These are phyloP conservation scores for Drosophila peninsularis DNA, from an alignment of 2,888 invertebrate genomes.

Conservation along the genomic window DNA sequence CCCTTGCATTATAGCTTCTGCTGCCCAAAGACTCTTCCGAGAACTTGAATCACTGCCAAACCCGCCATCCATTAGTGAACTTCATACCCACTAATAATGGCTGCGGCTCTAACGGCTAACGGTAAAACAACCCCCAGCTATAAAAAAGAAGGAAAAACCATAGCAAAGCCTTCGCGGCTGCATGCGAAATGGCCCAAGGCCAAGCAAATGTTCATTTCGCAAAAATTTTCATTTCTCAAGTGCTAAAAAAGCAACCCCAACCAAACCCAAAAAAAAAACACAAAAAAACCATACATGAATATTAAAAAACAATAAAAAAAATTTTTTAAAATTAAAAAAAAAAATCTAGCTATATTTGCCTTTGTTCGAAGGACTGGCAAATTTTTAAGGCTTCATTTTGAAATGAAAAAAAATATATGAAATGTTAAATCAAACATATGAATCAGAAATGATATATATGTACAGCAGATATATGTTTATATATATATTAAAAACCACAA, in stretches of 20 bases:
- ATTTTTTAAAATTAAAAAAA: slow-evolving; percentile 52
- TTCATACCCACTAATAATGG: slow-evolving; percentile 39
- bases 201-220: slow-evolving; percentile 73
- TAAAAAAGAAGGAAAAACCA: neutral
- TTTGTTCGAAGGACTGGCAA: slow-evolving; percentile 60
- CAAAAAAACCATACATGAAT: slow-evolving; percentile 53
- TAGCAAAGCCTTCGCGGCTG: neutral
- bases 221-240: slow-evolving; percentile 77
- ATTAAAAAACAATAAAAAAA: slow-evolving; percentile 70
- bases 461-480: neutral
- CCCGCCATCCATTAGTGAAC: slow-evolving; percentile 42
- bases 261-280: slow-evolving; percentile 12
- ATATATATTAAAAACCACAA: slow-evolving; percentile 75
- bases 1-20: neutral
- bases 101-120: slow-evolving; percentile 8
- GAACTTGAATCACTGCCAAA: neutral
- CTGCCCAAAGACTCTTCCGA: neutral
- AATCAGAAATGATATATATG: slow-evolving; percentile 26
- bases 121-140: slow-evolving; percentile 5
- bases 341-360: slow-evolving; percentile 61
- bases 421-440: slow-evolving; percentile 57
- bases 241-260: slow-evolving; percentile 52
- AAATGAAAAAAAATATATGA: slow-evolving; percentile 19
- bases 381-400: slow-evolving; percentile 73
- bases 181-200: slow-evolving; percentile 55